Percentiles rank a stretch among this genome's conserved stretches.
These are phyloP conservation scores for Erethizon dorsatum DNA, from an alignment of 2,797 vertebrate genomes.

Conservation along the genomic window DNA sequence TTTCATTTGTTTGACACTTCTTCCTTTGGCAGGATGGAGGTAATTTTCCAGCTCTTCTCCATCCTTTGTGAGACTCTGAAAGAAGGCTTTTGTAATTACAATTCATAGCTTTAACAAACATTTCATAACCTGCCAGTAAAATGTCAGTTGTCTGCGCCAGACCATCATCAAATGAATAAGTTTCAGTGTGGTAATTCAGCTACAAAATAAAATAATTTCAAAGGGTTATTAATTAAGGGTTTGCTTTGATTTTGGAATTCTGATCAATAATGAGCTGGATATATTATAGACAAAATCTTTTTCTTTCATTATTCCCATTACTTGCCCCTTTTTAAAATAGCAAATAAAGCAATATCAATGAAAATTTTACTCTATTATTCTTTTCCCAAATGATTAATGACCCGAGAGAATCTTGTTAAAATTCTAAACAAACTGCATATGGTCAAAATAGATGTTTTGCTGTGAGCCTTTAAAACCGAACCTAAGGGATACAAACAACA, in stretches of 20 bases:
- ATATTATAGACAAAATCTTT: not conserved
- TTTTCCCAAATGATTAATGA: constrained; percentile 41
- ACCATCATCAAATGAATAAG: constrained; percentile 63
- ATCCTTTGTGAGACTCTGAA: constrained; percentile 57
- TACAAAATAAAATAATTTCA: constrained; percentile 65
- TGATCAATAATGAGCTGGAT: constrained; percentile 47
- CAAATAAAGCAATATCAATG: not conserved
- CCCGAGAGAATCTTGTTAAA: constrained; percentile 44
- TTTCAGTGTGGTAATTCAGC: constrained; percentile 43
- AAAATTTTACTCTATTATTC: constrained; percentile 41
- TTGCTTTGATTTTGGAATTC: constrained; percentile 72
- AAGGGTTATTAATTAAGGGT: constrained; percentile 70
- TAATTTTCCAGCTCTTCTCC: constrained; percentile 44
- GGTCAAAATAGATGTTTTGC: not conserved
- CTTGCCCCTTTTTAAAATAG: constrained; percentile 32
- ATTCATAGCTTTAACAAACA: constrained; percentile 71
- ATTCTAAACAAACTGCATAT: not conserved
- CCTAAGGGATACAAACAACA: not conserved
- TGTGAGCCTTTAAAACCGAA: constrained; percentile 38
- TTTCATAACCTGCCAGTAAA: constrained; percentile 73
- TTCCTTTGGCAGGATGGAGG: not conserved
- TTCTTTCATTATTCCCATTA: constrained; percentile 53
- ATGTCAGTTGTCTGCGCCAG: constrained; percentile 52
- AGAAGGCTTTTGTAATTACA: constrained; percentile 72
- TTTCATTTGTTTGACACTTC: constrained; percentile 42